A percentile compares a stretch with the other conserved stretches of the same genome.
These are phyloP conservation scores for Allacma fusca DNA, from an alignment of 2,888 invertebrate genomes.

Conservation along the genomic window DNA sequence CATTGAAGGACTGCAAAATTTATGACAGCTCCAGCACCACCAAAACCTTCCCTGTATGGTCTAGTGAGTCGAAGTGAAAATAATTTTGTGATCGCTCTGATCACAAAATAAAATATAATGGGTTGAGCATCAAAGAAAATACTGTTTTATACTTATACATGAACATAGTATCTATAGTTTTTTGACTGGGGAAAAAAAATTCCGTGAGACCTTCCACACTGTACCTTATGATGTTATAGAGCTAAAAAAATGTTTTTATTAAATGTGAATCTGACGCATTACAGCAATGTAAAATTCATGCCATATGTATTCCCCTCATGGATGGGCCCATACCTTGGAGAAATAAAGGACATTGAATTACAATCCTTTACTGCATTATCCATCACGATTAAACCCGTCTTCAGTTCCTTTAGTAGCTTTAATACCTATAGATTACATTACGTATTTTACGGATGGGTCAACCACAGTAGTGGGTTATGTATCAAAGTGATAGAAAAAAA, in stretches of 20 bases:
- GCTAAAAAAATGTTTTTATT: background rate
- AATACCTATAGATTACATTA: conserved; percentile 28
- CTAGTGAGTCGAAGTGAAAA: conserved; percentile 48
- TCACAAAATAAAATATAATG: conserved; percentile 36
- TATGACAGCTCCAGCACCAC: conserved; percentile 37
- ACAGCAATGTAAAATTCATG: background rate
- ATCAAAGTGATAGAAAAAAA: conserved; percentile 16
- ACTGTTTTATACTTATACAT: background rate
- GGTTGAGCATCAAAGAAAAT: conserved; percentile 36
- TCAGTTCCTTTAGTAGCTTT: background rate
- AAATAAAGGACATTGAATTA: conserved; percentile 4
- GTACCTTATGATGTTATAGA: background rate
- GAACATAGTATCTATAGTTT: background rate
- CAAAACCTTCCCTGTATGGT: conserved; percentile 45
- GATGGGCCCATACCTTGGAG: background rate
- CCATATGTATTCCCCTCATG: background rate
- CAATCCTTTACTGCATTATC: conserved; percentile 24
- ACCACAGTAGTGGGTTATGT: conserved; percentile 33
- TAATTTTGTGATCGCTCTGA: conserved; percentile 45
- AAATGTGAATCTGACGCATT: background rate
- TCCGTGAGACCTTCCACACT: too few species aligned
- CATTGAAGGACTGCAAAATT: conserved; percentile 45
- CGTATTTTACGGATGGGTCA: conserved; percentile 31
- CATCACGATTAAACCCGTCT: background rate
- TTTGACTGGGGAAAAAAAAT: background rate